Conservation (phyloP, 2,797 vertebrate species). For the Pagetopsis macropterus region DNA sequence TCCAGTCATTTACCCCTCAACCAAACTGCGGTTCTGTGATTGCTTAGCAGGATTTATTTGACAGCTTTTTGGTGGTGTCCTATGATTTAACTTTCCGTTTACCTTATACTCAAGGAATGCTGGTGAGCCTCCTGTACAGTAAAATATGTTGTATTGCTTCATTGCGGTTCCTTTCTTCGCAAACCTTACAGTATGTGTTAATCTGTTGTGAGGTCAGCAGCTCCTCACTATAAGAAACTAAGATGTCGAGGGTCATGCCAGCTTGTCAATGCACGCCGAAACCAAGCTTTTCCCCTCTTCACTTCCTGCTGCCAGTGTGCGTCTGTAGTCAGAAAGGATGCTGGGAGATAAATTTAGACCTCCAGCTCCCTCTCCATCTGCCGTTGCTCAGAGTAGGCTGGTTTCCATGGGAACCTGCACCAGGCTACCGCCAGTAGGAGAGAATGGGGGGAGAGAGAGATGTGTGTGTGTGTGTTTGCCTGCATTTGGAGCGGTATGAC, state of each 20-base stretch:
- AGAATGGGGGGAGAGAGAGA: slow-evolving; percentile 53
- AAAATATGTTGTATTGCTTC: slow-evolving; percentile 16
- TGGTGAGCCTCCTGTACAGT: slow-evolving; percentile 6
- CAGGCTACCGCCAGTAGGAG: slow-evolving; percentile 79
- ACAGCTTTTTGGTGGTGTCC: slow-evolving; percentile 23
- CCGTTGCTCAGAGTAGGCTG: slow-evolving; percentile 84
- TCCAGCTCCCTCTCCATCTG: slow-evolving; percentile 88
- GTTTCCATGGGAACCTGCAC: slow-evolving; percentile 88
- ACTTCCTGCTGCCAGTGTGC: slow-evolving; percentile 83
- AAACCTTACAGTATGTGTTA: background rate
- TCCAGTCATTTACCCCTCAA: slow-evolving; percentile 39
- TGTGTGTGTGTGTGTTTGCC: slow-evolving; percentile 14
- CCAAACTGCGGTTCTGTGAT: slow-evolving; percentile 21
- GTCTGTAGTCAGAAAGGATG: slow-evolving; percentile 85
- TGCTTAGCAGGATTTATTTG: slow-evolving; percentile 36
- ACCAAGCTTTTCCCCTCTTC: slow-evolving; percentile 65
- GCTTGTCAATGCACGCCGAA: slow-evolving; percentile 65
- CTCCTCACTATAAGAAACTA: slow-evolving; percentile 19
- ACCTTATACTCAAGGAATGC: slow-evolving; percentile 30
- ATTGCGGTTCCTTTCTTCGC: background rate
- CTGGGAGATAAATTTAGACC: slow-evolving; percentile 89
- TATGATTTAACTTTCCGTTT: slow-evolving; percentile 48
- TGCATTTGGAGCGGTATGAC: slow-evolving; percentile 35
- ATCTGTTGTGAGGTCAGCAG: slow-evolving; percentile 33
- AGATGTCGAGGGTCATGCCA: slow-evolving; percentile 74